Base-by-base conservation (phyloP, 2,113 vertebrate genomes). In the Octodon degus region DNA sequence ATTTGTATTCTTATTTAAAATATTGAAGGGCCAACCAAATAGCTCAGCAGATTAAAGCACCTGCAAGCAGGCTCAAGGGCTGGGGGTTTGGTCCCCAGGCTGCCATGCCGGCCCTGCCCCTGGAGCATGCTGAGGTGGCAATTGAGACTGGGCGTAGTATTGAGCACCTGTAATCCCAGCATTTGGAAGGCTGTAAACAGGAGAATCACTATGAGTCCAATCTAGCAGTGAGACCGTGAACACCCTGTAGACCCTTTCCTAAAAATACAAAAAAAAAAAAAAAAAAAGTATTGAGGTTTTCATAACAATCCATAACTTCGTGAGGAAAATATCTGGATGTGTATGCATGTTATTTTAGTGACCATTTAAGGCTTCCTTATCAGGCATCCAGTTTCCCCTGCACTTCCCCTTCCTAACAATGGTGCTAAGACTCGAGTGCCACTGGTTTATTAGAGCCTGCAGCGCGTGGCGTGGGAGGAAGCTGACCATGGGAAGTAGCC, bases 1-100 rank as follows among this genome's bases (percentile, higher is more conserved):
- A 83, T n/a, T 20, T 80, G 3, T 58, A 53, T 60, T 96, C 14
- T 74, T 86, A 77, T 58, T 93, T 74, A 90, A 88, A 67, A 53
- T 10, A 27, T 16, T 90, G 84, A 90, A 43, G 43, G 43, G 43
- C 43, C 43, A 43, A 43, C 43, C 43, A 43, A 43, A 43, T 43
- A 43, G 43, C 43, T 43, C 43, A 43, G 43, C 43, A 43, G 43
- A 43, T 43, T 43, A 43, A 43, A 43, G 43, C 43, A 43, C 43
- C 43, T 43, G 43, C 43, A 43, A 43, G 43, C 43, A 43, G 43
- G 43, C 43, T 43, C 43, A 43, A 43, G 5, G 43, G 43, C 43
- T 43, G 43, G 43, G 43, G 43, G 43, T 43, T 43, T 43, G 43
- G 5, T 43, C 43, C 43, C 43, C 43, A 43, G 43, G 43, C 43